These are phyloP conservation scores for Amblyopsis rosae DNA, from an alignment of 2,113 vertebrate species.

Conservation along the genomic window DNA sequence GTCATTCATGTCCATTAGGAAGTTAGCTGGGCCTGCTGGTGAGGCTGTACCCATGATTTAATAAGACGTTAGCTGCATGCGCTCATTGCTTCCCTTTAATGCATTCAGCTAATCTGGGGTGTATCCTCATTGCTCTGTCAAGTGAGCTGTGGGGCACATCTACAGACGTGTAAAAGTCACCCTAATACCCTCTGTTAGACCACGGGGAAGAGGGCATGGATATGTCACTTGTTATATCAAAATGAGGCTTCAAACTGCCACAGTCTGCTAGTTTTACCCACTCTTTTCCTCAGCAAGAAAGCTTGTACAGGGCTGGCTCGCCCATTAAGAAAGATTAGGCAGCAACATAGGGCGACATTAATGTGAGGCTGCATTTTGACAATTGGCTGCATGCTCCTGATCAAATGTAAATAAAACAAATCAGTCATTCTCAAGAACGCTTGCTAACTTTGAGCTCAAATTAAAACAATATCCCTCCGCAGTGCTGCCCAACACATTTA, in stretches of 20 bases:
- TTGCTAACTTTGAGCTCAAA: no score
- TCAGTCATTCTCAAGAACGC: no score
- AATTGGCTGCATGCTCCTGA: no score
- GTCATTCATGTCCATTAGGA: conserved; percentile 53
- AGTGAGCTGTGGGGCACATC: conserved; percentile 56
- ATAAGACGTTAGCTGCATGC: conserved; percentile 60
- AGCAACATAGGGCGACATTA: no score
- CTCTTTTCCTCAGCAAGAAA: conserved; percentile 15
- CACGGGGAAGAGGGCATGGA: conserved; percentile 62
- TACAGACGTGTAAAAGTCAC: conserved; percentile 62
- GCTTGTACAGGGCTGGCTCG: conserved; percentile 10
- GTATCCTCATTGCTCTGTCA: conserved; percentile 58
- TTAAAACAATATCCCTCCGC: no score
- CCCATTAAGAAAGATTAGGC: no score
- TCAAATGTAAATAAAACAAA: no score
- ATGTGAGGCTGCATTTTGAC: no score
- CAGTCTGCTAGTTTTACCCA: conserved; percentile 37
- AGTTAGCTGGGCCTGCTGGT: conserved; percentile 61
- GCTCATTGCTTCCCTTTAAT: conserved; percentile 57
- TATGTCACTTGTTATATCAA: conserved; percentile 68
- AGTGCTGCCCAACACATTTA: no score
- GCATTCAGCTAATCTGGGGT: conserved; percentile 56
- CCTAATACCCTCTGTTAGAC: conserved; percentile 68
- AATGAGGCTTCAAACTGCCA: conserved; percentile 56
- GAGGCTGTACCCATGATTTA: conserved; percentile 56